These are phyloP conservation scores for Craterocephalus amniculus DNA, from an alignment of 2,797 vertebrate species.

Conservation along the genomic window DNA sequence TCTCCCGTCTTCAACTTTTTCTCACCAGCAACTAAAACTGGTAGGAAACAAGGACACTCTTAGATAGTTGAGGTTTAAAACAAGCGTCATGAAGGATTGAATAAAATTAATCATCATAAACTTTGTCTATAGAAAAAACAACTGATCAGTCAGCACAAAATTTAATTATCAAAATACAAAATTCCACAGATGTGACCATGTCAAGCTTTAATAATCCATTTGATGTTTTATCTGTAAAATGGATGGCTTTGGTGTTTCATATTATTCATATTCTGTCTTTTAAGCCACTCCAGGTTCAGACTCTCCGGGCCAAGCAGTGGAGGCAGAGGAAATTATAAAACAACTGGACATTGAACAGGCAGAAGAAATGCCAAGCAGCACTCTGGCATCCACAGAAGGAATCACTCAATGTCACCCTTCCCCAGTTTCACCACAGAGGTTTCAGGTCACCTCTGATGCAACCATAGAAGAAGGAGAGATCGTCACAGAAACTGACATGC, in stretches of 20 bases:
- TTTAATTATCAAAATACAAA: no score
- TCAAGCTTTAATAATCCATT: background rate
- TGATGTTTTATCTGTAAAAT: background rate
- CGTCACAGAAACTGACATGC: slow-evolving; percentile 89
- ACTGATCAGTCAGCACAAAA: no score
- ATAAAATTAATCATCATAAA: background rate
- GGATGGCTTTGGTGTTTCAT: background rate
- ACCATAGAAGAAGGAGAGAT: slow-evolving; percentile 88
- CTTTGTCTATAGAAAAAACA: background rate
- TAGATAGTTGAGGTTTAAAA: background rate
- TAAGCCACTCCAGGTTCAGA: slow-evolving; percentile 92
- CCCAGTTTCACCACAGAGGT: slow-evolving; percentile 72
- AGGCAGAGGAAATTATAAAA: slow-evolving; percentile 97
- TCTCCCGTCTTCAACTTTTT: slow-evolving; percentile 99
- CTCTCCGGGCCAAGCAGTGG: slow-evolving; percentile 93
- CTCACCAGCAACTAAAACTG: slow-evolving; percentile 98
- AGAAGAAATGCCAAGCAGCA: slow-evolving; percentile 93
- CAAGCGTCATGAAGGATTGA: background rate
- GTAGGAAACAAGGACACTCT: slow-evolving; percentile 80
- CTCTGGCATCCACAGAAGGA: slow-evolving; percentile 80
- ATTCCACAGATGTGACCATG: background rate
- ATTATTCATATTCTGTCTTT: background rate
- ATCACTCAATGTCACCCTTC: slow-evolving; percentile 82
- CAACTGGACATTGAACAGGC: slow-evolving; percentile 96
- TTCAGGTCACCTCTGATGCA: slow-evolving; percentile 76